These are phyloP conservation scores for Pogonocichla stellata DNA, from an alignment of 2,113 vertebrate species.

Conservation along the genomic window DNA sequence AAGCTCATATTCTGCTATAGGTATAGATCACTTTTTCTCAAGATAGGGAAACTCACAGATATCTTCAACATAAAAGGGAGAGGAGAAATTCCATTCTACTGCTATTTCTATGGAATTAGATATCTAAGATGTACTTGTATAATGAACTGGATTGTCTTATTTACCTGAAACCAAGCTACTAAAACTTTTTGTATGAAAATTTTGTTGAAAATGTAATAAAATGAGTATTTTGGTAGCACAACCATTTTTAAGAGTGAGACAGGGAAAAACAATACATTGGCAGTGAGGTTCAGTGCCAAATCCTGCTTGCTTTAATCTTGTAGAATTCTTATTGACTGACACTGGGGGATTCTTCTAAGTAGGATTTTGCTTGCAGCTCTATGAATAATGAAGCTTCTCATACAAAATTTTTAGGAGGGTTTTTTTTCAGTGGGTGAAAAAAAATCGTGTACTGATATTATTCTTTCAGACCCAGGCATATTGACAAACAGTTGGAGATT, in stretches of 20 bases:
- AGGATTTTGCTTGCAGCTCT: background rate
- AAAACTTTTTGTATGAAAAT: background rate
- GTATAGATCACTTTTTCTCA: background rate
- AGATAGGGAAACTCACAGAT: background rate
- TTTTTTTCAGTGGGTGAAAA: background rate
- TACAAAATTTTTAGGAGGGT: background rate
- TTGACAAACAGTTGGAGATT: background rate
- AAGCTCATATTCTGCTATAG: background rate
- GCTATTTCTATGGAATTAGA: background rate
- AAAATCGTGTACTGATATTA: background rate
- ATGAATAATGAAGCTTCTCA: background rate
- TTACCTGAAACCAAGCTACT: background rate
- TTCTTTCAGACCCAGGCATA: background rate
- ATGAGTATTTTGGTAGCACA: background rate
- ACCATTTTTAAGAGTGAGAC: background rate
- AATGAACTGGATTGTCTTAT: background rate
- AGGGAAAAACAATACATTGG: background rate
- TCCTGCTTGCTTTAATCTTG: background rate
- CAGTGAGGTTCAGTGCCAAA: background rate
- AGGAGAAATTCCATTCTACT: background rate
- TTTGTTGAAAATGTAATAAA: background rate
- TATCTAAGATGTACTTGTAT: background rate
- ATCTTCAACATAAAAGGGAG: background rate
- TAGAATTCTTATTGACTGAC: background rate
- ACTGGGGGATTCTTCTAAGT: background rate